Percentiles rank a stretch among this genome's conserved stretches.
Conservation (phyloP, 1,140 invertebrate genomes). For the Brachionus rotundiformis region DNA sequence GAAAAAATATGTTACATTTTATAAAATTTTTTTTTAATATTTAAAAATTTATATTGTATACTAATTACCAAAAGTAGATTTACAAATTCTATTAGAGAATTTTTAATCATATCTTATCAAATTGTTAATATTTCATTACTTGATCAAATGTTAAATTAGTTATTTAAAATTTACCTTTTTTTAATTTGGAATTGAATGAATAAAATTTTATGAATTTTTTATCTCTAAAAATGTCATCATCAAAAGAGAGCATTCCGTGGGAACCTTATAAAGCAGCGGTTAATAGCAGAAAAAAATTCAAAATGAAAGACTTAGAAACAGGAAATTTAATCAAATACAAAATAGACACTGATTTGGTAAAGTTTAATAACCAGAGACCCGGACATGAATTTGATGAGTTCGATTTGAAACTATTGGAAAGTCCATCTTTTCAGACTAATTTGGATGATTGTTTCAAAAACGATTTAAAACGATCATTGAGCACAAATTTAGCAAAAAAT, state of each 20-base stretch:
- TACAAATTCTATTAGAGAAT: too few relatives aligned
- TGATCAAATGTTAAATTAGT: constrained; percentile 4
- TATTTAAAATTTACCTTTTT: not conserved
- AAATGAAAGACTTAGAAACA: not conserved
- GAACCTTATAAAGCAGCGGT: constrained; percentile 41
- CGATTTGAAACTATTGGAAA: not conserved
- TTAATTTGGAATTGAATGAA: not conserved
- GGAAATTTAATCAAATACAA: constrained; percentile 29
- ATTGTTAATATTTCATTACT: not conserved
- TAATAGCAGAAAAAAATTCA: not conserved
- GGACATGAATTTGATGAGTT: constrained; percentile 12
- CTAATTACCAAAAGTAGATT: too few relatives aligned
- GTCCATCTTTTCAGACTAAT: not conserved
- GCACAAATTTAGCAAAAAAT: constrained; percentile 7
- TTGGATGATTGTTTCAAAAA: not conserved
- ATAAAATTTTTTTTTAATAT: too few relatives aligned
- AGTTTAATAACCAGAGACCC: not conserved
- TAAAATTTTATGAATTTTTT: not conserved
- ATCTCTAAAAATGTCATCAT: constrained; percentile 8
- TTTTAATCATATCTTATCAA: too few relatives aligned
- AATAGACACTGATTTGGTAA: constrained; percentile 21
- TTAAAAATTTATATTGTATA: too few relatives aligned
- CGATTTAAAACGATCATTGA: not conserved
- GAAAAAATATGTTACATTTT: too few relatives aligned
- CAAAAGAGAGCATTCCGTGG: not conserved